Evolutionary conservation across 2,113 vertebrate genomes (phyloP).

Genomic region (Zeus faber): DNA sequence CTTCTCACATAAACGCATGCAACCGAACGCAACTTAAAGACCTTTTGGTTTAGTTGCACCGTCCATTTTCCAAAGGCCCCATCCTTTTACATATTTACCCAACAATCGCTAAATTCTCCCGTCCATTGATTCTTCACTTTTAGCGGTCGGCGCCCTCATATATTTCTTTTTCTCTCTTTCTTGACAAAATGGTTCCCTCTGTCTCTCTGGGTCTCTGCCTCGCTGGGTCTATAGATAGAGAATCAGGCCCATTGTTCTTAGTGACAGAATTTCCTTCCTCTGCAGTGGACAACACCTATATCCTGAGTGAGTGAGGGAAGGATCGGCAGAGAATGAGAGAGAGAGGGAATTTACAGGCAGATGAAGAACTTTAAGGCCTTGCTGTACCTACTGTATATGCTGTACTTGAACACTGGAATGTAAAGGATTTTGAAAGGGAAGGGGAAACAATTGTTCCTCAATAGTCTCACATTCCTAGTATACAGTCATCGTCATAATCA

Average conservation of each 20-base stretch:
- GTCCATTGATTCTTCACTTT: conserved; percentile 14
- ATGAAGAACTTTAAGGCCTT: conserved; percentile 12
- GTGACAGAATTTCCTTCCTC: conserved; percentile 84
- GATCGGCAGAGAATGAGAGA: conserved; percentile 38
- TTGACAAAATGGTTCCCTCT: conserved; percentile 27
- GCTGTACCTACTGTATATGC: not conserved
- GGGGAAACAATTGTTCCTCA: too few species aligned
- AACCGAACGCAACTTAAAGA: conserved; percentile 32
- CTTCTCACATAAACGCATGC: conserved; percentile 10
- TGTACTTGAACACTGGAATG: conserved; percentile 10
- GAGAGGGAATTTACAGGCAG: conserved; percentile 36
- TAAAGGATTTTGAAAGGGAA: too few species aligned
- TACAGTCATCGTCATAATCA: too few species aligned
- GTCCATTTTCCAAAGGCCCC: conserved; percentile 53
- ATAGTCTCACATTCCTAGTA: too few species aligned
- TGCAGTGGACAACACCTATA: conserved; percentile 83
- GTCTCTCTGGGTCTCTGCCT: conserved; percentile 42
- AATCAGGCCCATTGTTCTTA: conserved; percentile 80
- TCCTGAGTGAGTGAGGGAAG: conserved; percentile 69
- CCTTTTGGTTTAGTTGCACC: conserved; percentile 14
- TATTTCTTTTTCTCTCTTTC: conserved; percentile 20
- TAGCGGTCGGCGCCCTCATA: conserved; percentile 3
- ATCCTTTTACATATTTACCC: conserved; percentile 9
- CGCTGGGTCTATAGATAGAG: conserved; percentile 81
- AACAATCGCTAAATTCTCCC: conserved; percentile 8